Percentiles rank a stretch among this genome's conserved stretches.
These are phyloP conservation scores for Ditylenchus weischeri DNA, from an alignment of 2,888 invertebrate species.

Conservation along the genomic window DNA sequence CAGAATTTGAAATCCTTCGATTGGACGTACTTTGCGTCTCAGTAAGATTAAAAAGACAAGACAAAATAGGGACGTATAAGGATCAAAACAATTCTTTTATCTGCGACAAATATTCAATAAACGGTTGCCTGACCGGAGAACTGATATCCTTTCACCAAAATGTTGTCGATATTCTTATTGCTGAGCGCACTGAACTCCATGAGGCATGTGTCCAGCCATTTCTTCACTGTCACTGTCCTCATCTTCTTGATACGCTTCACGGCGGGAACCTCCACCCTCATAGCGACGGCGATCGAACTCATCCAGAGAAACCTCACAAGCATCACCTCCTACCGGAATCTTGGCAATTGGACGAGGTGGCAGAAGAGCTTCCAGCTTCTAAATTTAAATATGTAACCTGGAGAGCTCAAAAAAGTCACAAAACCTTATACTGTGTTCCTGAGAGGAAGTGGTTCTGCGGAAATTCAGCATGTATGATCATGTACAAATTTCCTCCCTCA, in stretches of 20 bases:
- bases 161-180: constrained; percentile 22
- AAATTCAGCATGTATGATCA: constrained; percentile 81
- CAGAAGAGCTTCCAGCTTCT: constrained; percentile 73
- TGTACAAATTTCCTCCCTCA: constrained; percentile 72
- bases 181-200: constrained; percentile 72
- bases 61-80: too few species aligned
- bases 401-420: not conserved
- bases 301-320: constrained; percentile 77
- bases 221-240: constrained; percentile 68
- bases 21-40: too few species aligned
- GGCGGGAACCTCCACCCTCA: constrained; percentile 62
- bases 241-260: constrained; percentile 70
- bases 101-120: too few species aligned
- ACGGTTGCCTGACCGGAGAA: too few species aligned
- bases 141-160: too few species aligned
- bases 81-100: too few species aligned
- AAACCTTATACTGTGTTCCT: constrained; percentile 45
- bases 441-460: constrained; percentile 75
- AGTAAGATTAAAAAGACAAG: too few species aligned
- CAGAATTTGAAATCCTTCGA: too few species aligned
- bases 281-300: constrained; percentile 54
- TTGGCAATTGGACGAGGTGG: constrained; percentile 72
- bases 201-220: constrained; percentile 40
- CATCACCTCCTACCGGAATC: constrained; percentile 70
- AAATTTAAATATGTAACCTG: too few species aligned